Percentiles rank a stretch among this genome's conserved stretches.
Evolutionary conservation across 2,888 invertebrate genomes (phyloP).

Genomic region (Pristionchus maxplancki): DNA sequence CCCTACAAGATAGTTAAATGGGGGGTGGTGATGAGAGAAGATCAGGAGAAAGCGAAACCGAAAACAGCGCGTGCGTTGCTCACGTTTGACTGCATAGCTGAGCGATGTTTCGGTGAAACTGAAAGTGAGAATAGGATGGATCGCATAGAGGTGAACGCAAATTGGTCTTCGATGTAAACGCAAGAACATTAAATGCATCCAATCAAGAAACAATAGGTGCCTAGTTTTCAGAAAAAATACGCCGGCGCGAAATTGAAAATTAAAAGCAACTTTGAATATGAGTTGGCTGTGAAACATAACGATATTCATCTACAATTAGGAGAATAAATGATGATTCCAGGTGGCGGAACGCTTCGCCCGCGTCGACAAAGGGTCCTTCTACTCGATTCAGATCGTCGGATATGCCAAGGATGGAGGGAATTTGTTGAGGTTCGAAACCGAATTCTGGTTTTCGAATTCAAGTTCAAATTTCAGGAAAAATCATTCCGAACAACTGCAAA

Average conservation of each 20-base stretch:
- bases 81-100: background rate
- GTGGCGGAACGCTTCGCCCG: conserved; percentile 36
- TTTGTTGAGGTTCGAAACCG: background rate
- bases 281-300: background rate
- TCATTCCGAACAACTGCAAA: conserved; percentile 33
- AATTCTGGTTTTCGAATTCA: background rate
- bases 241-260: background rate
- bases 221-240: too few relatives aligned
- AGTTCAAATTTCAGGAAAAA: background rate
- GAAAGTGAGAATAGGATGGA: background rate
- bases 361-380: conserved; percentile 44
- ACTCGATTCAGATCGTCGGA: conserved; percentile 35
- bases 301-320: background rate
- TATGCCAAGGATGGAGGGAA: conserved; percentile 45
- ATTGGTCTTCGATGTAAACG: too few relatives aligned
- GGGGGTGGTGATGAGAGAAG: background rate
- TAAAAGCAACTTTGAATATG: background rate
- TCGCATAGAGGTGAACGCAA: background rate
- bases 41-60: background rate
- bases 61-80: background rate
- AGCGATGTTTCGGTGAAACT: background rate
- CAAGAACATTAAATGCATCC: too few relatives aligned
- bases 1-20: background rate
- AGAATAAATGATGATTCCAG: background rate
- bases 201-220: too few relatives aligned